Percentiles rank a stretch among this genome's conserved stretches.
Evolutionary conservation across 2,113 vertebrate genomes (phyloP).

Genomic region (Sciurus niger): DNA sequence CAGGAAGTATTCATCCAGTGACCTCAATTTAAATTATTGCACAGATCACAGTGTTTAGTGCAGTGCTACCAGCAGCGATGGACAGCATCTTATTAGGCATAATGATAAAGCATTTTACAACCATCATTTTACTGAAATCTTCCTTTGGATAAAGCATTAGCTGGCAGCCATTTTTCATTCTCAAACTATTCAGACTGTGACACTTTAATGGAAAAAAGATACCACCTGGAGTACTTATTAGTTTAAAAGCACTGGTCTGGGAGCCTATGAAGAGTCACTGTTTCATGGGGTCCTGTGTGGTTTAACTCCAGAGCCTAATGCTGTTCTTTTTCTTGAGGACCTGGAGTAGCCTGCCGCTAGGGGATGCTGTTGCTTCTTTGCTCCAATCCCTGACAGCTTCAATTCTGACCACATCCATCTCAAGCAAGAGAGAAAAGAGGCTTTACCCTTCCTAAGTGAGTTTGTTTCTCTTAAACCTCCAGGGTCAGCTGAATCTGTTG

Average conservation of each 20-base stretch:
- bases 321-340: background rate
- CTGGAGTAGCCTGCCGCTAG: conserved; percentile 6
- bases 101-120: conserved; percentile 70
- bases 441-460: background rate
- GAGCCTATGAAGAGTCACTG: background rate
- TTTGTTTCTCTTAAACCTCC: background rate
- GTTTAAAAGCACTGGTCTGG: background rate
- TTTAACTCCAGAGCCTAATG: background rate
- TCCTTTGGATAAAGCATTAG: conserved; percentile 65
- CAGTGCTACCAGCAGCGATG: conserved; percentile 45
- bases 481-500: background rate
- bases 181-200: background rate
- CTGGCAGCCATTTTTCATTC: conserved; percentile 66
- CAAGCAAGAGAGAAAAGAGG: background rate
- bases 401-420: background rate
- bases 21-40: conserved; percentile 77
- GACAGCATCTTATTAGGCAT: conserved; percentile 65
- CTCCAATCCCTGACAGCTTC: background rate
- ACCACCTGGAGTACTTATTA: conserved; percentile 59
- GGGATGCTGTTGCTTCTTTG: conserved; percentile 63
- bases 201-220: conserved; percentile 51
- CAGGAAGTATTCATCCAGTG: background rate
- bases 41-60: conserved; percentile 67
- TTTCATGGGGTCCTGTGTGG: background rate
- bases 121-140: conserved; percentile 67